phyloP scores from a whole-genome alignment of 2,888 invertebrate species.

The Tetheella fluctuosa region DNA sequence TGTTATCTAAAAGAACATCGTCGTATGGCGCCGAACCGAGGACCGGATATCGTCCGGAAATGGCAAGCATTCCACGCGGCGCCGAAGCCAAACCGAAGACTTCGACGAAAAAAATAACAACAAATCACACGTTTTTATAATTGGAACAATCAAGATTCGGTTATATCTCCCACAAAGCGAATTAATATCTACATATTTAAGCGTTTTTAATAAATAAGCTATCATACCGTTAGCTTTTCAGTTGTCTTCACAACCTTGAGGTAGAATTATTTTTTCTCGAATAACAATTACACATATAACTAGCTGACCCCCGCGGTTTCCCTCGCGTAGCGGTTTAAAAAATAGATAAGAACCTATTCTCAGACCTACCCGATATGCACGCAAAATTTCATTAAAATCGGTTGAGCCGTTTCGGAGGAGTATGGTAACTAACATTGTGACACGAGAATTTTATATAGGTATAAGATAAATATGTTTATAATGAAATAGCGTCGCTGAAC shows the following conservation, averaged over 20 bases:
- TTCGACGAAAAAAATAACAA: constrained; percentile 59
- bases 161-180: constrained; percentile 29
- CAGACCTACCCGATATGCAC: no score
- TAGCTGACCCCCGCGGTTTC: no score
- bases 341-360: no score
- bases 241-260: constrained; percentile 21
- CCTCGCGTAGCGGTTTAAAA: no score
- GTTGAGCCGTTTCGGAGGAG: no score
- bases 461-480: not conserved
- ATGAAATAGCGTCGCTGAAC: not conserved
- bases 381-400: no score
- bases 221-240: not conserved
- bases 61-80: constrained; percentile 79
- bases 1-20: constrained; percentile 61
- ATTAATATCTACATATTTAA: constrained; percentile 13
- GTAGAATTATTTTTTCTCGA: constrained; percentile 30
- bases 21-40: constrained; percentile 59
- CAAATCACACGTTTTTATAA: constrained; percentile 47
- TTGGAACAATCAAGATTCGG: constrained; percentile 15
- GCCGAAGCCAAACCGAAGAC: constrained; percentile 65
- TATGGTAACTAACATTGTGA: no score
- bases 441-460: no score
- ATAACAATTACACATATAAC: no score
- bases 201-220: not conserved
- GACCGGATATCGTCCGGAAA: constrained; percentile 83